Conservation (phyloP, 1,140 invertebrate species). For the Leptopilina boulardi region DNA sequence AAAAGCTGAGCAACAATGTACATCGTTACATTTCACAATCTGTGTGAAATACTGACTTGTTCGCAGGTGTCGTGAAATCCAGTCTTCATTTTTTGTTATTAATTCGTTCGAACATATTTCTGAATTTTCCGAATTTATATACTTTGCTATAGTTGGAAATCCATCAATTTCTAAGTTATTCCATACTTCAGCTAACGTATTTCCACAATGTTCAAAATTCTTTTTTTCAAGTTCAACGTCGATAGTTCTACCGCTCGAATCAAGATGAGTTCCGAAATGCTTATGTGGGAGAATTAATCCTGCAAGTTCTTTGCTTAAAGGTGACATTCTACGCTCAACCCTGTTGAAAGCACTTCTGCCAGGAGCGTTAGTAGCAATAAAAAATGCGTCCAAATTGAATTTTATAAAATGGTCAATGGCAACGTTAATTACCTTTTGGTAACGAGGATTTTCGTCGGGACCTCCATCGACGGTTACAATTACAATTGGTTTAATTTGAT, state of each 20-base stretch:
- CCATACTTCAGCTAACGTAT: slow-evolving; percentile 62
- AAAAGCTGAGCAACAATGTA: slow-evolving; percentile 26
- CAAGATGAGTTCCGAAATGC: slow-evolving; percentile 60
- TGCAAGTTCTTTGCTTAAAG: slow-evolving; percentile 57
- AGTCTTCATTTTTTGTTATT: slow-evolving; percentile 20
- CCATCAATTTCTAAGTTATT: background rate
- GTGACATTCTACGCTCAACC: slow-evolving; percentile 61
- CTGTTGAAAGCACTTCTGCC: slow-evolving; percentile 61
- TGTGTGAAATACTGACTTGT: slow-evolving; percentile 40
- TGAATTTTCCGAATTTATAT: slow-evolving; percentile 27
- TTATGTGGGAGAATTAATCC: slow-evolving; percentile 60
- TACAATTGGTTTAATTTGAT: background rate
- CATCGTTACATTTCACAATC: slow-evolving; percentile 42
- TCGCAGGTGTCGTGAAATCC: slow-evolving; percentile 21
- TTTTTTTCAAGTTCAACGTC: slow-evolving; percentile 63
- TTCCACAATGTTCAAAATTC: slow-evolving; percentile 63
- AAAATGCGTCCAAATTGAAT: slow-evolving; percentile 64
- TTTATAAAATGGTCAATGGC: background rate
- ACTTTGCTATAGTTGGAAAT: slow-evolving; percentile 33
- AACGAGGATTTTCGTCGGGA: background rate
- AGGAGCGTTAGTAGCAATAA: slow-evolving; percentile 71
- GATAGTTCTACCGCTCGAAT: slow-evolving; percentile 61
- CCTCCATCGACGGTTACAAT: background rate
- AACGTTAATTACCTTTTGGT: background rate
- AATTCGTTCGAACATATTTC: background rate